phyloP scores from a whole-genome alignment of 2,113 vertebrate genomes.

The Sialia sialis region DNA sequence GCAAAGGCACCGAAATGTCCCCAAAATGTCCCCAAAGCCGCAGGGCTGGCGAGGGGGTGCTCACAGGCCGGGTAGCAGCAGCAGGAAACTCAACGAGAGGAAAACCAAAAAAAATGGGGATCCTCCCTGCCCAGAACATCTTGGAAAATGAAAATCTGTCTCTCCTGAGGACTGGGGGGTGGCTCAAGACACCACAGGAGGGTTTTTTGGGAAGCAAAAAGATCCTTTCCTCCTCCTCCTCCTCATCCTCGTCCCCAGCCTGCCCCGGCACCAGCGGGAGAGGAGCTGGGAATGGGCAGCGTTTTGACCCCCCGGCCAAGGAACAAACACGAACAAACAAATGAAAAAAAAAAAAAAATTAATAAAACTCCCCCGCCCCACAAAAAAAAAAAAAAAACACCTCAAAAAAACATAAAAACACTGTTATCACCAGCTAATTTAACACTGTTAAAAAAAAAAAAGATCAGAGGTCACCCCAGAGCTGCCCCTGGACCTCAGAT shows the following conservation, averaged over 20 bases:
- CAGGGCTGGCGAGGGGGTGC: neutral
- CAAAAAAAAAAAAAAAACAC: neutral
- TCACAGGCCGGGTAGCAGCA: conserved; percentile 57
- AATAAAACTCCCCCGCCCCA: too few species aligned
- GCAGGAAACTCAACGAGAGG: conserved; percentile 11
- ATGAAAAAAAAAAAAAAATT: neutral
- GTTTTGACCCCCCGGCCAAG: accelerated
- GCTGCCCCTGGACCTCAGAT: neutral
- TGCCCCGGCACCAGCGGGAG: neutral
- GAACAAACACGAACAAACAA: neutral
- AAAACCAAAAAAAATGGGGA: neutral
- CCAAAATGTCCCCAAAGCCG: neutral
- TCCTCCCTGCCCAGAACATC: neutral
- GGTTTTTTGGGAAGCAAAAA: neutral
- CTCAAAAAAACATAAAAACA: neutral
- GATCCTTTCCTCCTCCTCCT: too few species aligned
- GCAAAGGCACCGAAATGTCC: neutral
- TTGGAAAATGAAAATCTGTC: neutral
- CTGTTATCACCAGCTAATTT: conserved; percentile 54
- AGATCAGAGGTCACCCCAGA: neutral
- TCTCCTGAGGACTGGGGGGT: neutral
- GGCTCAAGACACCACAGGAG: neutral
- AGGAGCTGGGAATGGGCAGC: neutral
- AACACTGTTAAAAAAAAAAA: conserved; percentile 45
- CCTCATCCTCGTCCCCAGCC: neutral